Evolutionary conservation across 2,113 vertebrate genomes (phyloP).

Genomic region (Colaptes auratus): DNA sequence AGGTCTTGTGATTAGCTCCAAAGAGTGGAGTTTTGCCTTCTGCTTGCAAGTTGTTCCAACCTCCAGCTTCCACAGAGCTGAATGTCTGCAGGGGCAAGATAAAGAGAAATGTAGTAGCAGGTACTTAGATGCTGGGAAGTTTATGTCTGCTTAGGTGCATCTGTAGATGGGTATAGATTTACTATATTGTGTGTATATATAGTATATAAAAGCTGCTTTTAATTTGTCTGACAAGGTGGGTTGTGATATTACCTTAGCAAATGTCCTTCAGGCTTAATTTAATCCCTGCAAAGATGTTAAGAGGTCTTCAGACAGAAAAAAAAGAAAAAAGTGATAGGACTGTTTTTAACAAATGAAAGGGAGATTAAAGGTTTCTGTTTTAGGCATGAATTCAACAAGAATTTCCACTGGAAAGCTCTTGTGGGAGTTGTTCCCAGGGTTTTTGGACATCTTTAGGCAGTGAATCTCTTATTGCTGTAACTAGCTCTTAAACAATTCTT

Average conservation of each 20-base stretch:
- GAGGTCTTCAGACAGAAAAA: background rate
- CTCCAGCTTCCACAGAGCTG: background rate
- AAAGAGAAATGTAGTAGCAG: background rate
- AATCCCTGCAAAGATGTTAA: background rate
- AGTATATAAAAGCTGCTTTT: background rate
- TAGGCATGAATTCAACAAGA: background rate
- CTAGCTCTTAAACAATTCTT: background rate
- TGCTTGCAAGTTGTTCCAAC: background rate
- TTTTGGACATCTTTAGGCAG: background rate
- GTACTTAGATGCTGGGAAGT: background rate
- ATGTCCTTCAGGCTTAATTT: background rate
- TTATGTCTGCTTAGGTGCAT: rapidly evolving
- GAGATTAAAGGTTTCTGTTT: background rate
- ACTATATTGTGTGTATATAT: too few species aligned
- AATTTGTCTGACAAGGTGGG: background rate
- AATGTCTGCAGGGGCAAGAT: background rate
- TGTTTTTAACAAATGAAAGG: background rate
- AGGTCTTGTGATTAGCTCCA: slow-evolving; percentile 20
- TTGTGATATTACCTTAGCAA: background rate
- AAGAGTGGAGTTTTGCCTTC: background rate
- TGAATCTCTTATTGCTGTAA: background rate
- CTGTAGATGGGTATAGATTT: background rate
- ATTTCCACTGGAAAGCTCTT: background rate
- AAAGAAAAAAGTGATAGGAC: too few species aligned
- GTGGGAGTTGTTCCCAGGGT: background rate